These are phyloP conservation scores for Ciona savignyi DNA, from an alignment of 23 tunicate species.

Conservation along the genomic window DNA sequence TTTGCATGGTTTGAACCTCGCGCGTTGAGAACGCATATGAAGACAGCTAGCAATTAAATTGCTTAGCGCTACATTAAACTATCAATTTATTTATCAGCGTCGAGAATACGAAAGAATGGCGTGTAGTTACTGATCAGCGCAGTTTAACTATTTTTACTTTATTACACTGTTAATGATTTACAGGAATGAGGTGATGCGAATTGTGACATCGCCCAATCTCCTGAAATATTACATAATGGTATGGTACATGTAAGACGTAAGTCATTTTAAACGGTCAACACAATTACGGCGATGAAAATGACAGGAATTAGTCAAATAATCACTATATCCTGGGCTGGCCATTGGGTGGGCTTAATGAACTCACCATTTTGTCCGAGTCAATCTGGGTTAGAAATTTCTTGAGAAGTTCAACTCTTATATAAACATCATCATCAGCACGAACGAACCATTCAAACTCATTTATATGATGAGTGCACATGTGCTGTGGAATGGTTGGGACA, in stretches of 20 bases:
- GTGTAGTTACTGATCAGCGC: too few relatives aligned
- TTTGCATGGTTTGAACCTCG: too few relatives aligned
- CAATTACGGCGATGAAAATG: too few relatives aligned
- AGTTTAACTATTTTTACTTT: too few relatives aligned
- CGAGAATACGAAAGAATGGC: not conserved
- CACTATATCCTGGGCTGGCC: not conserved
- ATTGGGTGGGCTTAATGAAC: not conserved
- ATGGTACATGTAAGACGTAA: not conserved
- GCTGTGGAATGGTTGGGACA: conserved; percentile 14
- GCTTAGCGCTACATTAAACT: not conserved
- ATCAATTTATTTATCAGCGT: not conserved
- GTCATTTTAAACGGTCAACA: not conserved
- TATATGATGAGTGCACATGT: conserved; percentile 70
- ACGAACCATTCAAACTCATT: conserved; percentile 88
- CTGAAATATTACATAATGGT: not conserved
- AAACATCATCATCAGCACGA: conserved; percentile 92
- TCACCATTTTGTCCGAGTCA: conserved; percentile 54
- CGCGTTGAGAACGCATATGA: too few relatives aligned
- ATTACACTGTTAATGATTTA: too few relatives aligned
- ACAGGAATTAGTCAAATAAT: too few relatives aligned
- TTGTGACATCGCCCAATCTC: too few relatives aligned
- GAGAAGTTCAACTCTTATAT: conserved; percentile 51
- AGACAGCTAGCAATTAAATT: not conserved
- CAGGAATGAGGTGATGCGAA: too few relatives aligned
- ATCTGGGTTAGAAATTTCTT: conserved; percentile 48